These are phyloP conservation scores for Ecdyonurus torrentis DNA, from an alignment of 2,888 invertebrate genomes.

Conservation along the genomic window DNA sequence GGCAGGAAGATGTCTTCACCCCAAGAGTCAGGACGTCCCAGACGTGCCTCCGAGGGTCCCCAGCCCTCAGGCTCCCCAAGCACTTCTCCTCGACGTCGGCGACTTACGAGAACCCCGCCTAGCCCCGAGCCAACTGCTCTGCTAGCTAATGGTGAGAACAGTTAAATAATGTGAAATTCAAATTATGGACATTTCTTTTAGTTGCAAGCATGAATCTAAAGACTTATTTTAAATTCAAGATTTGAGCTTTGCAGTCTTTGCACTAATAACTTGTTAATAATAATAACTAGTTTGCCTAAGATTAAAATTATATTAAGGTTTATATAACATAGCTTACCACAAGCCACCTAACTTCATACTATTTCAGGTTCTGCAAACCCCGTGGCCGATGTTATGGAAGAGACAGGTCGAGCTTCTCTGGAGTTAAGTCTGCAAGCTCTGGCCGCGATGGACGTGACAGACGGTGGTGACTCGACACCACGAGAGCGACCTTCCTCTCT, in stretches of 20 bases:
- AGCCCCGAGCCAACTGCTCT: conserved; percentile 19
- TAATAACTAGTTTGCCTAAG: no score
- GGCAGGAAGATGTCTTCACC: conserved; percentile 53
- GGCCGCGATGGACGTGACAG: background rate
- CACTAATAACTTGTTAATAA: no score
- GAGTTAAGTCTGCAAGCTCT: background rate
- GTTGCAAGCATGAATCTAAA: no score
- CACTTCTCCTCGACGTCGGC: conserved; percentile 14
- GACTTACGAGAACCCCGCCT: conserved; percentile 19
- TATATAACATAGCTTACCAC: no score
- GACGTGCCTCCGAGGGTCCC: background rate
- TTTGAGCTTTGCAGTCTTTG: no score
- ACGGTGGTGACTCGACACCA: background rate
- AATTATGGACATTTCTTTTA: no score
- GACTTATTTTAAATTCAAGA: no score
- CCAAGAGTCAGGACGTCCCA: background rate
- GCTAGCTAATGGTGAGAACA: conserved; percentile 19
- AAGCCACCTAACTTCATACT: no score
- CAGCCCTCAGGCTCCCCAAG: conserved; percentile 6
- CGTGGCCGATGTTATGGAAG: background rate
- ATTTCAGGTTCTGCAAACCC: background rate
- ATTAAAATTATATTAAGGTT: no score
- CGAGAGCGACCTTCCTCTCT: background rate
- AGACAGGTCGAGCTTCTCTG: background rate
- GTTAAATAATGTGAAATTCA: no score